phyloP scores from a whole-genome alignment of 2,113 vertebrate species.

The Rhea pennata region DNA sequence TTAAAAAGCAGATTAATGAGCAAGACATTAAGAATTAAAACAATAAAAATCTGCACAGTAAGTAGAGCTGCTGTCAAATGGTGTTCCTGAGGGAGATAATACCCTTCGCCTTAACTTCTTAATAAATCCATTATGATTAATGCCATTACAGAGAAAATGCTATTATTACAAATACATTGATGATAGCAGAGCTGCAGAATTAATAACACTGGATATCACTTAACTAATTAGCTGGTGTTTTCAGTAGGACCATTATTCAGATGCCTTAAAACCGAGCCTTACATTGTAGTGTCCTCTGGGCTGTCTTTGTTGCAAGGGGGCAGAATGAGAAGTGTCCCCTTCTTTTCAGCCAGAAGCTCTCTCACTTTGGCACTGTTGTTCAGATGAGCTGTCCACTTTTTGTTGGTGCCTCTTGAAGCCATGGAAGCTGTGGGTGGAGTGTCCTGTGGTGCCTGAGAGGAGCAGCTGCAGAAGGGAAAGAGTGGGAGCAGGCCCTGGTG shows the following conservation, averaged over 20 bases:
- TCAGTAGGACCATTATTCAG: neutral
- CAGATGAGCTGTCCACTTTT: neutral
- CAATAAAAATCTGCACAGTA: neutral
- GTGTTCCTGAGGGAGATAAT: constrained; percentile 25
- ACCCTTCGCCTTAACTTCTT: constrained; percentile 19
- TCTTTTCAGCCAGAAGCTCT: neutral
- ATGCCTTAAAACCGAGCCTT: neutral
- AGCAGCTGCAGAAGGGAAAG: neutral
- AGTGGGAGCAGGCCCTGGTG: neutral
- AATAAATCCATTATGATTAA: constrained; percentile 58
- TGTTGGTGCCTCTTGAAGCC: neutral
- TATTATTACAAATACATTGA: constrained; percentile 44
- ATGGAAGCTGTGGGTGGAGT: neutral
- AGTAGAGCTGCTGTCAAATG: constrained; percentile 12
- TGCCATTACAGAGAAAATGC: constrained; percentile 31
- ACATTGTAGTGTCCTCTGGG: neutral
- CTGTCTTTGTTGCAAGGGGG: neutral
- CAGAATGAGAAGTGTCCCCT: neutral
- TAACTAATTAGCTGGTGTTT: constrained; percentile 46
- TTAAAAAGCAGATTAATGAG: constrained; percentile 28
- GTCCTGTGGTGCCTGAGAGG: neutral
- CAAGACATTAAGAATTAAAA: neutral
- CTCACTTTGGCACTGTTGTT: accelerated
- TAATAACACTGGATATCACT: constrained; percentile 43
- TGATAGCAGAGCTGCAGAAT: constrained; percentile 37